These are phyloP conservation scores for Dasypogon diadema DNA, from an alignment of 2,888 invertebrate genomes.

Conservation along the genomic window DNA sequence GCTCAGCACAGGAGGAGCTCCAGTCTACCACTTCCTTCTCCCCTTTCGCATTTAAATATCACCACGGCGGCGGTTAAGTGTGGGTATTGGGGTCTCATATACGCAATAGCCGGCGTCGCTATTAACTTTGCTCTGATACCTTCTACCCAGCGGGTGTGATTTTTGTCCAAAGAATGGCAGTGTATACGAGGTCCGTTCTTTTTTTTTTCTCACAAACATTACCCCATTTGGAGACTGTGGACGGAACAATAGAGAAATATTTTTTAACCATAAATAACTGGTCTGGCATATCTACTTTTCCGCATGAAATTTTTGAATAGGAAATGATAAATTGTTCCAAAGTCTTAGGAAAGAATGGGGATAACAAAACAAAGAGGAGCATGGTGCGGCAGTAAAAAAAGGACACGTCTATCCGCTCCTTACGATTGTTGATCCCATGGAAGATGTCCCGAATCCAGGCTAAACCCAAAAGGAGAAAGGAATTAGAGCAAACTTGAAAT, in stretches of 20 bases:
- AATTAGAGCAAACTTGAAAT: constrained; percentile 43
- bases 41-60: not conserved
- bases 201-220: not conserved
- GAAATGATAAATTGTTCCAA: constrained; percentile 54
- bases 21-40: not conserved
- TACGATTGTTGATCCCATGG: not conserved
- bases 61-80: not conserved
- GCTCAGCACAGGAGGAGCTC: not conserved
- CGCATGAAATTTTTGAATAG: constrained; percentile 53
- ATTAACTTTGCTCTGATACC: constrained; percentile 31
- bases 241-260: constrained; percentile 36
- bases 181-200: no score
- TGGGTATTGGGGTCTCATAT: not conserved
- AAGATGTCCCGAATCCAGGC: not conserved
- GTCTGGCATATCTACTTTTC: constrained; percentile 50
- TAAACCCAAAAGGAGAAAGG: constrained; percentile 20
- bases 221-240: not conserved
- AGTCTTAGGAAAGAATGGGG: constrained; percentile 42
- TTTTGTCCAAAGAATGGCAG: not conserved
- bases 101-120: not conserved
- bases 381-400: not conserved
- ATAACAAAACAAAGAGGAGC: not conserved
- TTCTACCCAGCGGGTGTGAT: not conserved
- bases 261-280: constrained; percentile 45
- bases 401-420: not conserved